These are phyloP conservation scores for Steinernema hermaphroditum DNA, from an alignment of 2,888 invertebrate genomes.

Conservation along the genomic window DNA sequence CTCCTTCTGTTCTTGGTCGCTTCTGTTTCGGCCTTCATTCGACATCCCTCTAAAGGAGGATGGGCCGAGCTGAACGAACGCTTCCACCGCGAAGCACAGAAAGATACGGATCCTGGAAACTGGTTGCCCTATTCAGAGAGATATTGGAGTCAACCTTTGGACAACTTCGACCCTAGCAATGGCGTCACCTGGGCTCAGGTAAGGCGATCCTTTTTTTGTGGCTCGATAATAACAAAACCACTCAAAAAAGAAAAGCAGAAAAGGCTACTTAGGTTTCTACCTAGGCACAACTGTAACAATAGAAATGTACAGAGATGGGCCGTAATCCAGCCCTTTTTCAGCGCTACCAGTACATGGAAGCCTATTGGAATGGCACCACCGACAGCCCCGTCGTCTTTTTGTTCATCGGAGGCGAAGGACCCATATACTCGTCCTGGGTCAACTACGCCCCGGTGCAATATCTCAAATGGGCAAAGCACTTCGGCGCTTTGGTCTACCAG, in stretches of 20 bases:
- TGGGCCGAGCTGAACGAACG: conserved; percentile 11
- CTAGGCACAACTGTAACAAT: no score
- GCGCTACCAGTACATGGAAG: conserved; percentile 28
- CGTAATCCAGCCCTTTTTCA: no score
- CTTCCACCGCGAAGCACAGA: not conserved
- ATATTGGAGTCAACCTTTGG: not conserved
- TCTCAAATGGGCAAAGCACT: conserved; percentile 34
- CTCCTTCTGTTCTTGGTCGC: not conserved
- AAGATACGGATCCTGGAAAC: not conserved
- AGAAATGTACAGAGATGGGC: no score
- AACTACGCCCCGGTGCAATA: conserved; percentile 1
- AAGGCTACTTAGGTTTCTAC: no score
- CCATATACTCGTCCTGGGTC: conserved; percentile 27
- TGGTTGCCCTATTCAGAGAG: not conserved
- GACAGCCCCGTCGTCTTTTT: conserved; percentile 22
- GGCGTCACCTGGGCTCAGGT: not conserved
- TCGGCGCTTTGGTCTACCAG: conserved; percentile 32
- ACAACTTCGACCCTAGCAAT: not conserved
- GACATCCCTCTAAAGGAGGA: not conserved
- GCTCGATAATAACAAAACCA: no score
- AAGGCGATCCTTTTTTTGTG: no score
- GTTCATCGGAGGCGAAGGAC: conserved; percentile 32
- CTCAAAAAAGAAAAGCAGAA: no score
- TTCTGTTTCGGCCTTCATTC: not conserved
- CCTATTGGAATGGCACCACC: not conserved